These are phyloP conservation scores for Euzophera pinguis DNA, from an alignment of 2,888 invertebrate genomes.

Conservation along the genomic window DNA sequence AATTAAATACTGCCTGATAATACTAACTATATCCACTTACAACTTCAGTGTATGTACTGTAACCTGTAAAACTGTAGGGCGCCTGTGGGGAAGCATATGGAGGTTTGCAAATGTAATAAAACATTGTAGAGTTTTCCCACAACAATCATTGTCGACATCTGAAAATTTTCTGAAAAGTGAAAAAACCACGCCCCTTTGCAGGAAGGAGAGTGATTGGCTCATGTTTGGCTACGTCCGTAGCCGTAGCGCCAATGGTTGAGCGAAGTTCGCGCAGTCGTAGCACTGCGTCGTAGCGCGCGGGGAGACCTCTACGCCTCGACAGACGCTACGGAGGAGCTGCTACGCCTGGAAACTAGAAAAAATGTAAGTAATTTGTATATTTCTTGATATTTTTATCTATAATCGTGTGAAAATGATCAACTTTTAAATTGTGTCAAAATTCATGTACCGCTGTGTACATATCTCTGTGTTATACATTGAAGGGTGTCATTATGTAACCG, in stretches of 20 bases:
- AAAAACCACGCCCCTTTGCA: slow-evolving; percentile 70
- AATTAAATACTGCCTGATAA: too few species aligned
- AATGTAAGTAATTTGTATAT: slow-evolving; percentile 57
- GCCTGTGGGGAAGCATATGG: not conserved
- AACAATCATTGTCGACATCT: slow-evolving; percentile 56
- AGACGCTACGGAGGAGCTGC: slow-evolving; percentile 30
- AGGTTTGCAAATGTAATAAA: slow-evolving; percentile 28
- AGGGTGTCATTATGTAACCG: slow-evolving; percentile 15
- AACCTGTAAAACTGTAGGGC: not conserved
- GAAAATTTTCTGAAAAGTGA: slow-evolving; percentile 75
- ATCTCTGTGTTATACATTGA: slow-evolving; percentile 23
- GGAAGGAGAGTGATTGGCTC: slow-evolving; percentile 57
- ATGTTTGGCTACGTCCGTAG: slow-evolving; percentile 51
- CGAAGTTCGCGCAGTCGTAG: slow-evolving; percentile 72
- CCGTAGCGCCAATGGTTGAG: slow-evolving; percentile 57
- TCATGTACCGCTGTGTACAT: slow-evolving; percentile 14
- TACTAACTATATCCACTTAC: too few species aligned
- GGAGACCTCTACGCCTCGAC: slow-evolving; percentile 29
- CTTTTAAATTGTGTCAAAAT: not conserved
- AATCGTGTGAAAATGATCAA: not conserved
- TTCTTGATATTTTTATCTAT: slow-evolving; percentile 2
- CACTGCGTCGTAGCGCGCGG: slow-evolving; percentile 57
- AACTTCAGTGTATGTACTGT: too few species aligned
- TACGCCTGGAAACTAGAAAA: slow-evolving; percentile 63
- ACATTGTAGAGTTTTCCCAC: slow-evolving; percentile 45